Conservation (phyloP, 2,797 vertebrate species). For the Brachymystax lenok region DNA sequence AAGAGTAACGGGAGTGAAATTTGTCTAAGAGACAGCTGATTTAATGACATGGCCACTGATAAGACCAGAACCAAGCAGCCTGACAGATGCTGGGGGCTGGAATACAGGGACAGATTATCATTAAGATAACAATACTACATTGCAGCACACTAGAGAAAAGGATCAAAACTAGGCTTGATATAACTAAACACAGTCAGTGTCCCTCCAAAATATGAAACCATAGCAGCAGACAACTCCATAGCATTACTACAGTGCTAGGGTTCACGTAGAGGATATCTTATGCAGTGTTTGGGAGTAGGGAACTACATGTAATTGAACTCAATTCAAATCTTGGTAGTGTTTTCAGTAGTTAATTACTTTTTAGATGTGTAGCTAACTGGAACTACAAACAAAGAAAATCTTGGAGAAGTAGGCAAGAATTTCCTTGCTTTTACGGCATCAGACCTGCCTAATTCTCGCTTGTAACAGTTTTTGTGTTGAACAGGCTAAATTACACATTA, state of each 20-base stretch:
- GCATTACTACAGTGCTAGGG: slow-evolving; percentile 36
- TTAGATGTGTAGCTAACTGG: no score
- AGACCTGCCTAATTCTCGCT: no score
- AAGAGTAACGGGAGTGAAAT: slow-evolving; percentile 70
- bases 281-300: background rate
- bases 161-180: slow-evolving; percentile 74
- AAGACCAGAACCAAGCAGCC: slow-evolving; percentile 69
- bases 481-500: no score
- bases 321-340: no score
- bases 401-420: no score
- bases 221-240: slow-evolving; percentile 34
- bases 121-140: slow-evolving; percentile 77
- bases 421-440: no score
- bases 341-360: no score
- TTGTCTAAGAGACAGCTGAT: slow-evolving; percentile 71
- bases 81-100: slow-evolving; percentile 72
- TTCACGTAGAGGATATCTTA: background rate
- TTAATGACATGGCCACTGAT: slow-evolving; percentile 77
- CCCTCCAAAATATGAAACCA: slow-evolving; percentile 65
- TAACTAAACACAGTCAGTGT: slow-evolving; percentile 57
- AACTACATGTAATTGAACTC: no score
- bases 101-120: slow-evolving; percentile 77
- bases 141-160: slow-evolving; percentile 69
- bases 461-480: no score
- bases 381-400: no score